Percentiles rank a stretch among this genome's conserved stretches.
Evolutionary conservation across 2,113 vertebrate species (phyloP).

Genomic region (Leuciscus idus): DNA sequence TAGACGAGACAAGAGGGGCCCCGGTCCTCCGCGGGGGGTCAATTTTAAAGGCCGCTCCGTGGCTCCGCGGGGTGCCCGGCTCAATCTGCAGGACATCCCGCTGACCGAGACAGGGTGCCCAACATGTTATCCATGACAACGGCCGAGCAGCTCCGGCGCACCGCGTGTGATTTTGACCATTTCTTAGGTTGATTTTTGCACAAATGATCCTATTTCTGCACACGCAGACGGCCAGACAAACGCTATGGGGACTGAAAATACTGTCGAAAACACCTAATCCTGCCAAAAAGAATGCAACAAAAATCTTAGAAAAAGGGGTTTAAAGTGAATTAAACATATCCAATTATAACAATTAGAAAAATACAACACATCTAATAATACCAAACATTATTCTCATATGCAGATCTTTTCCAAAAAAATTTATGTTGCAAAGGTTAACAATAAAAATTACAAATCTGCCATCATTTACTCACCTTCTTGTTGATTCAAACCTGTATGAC

Average conservation of each 20-base stretch:
- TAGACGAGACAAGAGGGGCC: conserved; percentile 70
- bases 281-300: background rate
- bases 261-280: background rate
- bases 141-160: conserved; percentile 69
- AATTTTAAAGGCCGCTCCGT: conserved; percentile 80
- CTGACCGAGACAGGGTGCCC: conserved; percentile 76
- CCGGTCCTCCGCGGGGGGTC: conserved; percentile 65
- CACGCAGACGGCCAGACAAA: conserved; percentile 40
- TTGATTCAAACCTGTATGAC: background rate
- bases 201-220: conserved; percentile 65
- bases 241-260: conserved; percentile 39
- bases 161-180: conserved; percentile 76
- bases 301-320: conserved; percentile 9
- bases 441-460: background rate
- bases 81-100: conserved; percentile 74
- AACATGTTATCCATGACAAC: conserved; percentile 83
- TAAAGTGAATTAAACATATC: background rate
- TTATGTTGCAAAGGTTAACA: background rate
- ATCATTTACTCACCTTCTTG: conserved; percentile 15
- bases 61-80: conserved; percentile 66
- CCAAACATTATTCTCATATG: background rate
- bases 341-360: background rate
- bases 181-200: conserved; percentile 70
- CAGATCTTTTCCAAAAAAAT: background rate
- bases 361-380: background rate